These are phyloP conservation scores for Spodoptera litura DNA, from an alignment of 1,140 invertebrate species.

Conservation along the genomic window DNA sequence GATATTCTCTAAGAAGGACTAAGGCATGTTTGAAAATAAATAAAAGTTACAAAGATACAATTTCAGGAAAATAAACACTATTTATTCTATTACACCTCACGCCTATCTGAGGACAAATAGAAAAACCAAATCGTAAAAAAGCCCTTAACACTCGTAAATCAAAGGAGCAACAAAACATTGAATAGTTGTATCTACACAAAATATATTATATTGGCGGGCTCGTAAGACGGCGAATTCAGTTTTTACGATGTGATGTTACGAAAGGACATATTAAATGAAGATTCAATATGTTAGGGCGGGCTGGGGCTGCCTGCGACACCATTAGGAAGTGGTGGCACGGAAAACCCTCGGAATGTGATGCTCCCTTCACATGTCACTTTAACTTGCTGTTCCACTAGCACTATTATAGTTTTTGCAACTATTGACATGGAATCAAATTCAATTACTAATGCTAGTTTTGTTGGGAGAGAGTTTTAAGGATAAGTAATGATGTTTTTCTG, in stretches of 20 bases:
- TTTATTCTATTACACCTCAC: too few relatives aligned
- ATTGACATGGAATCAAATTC: too few relatives aligned
- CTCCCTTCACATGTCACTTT: slow-evolving; percentile 49
- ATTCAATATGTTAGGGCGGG: slow-evolving; percentile 71
- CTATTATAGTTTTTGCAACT: not conserved
- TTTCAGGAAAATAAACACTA: too few relatives aligned
- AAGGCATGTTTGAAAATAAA: too few relatives aligned
- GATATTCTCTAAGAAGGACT: too few relatives aligned
- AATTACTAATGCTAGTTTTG: not conserved
- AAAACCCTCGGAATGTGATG: slow-evolving; percentile 75
- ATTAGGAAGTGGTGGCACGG: slow-evolving; percentile 77
- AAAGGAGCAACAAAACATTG: slow-evolving; percentile 6
- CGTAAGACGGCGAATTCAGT: slow-evolving; percentile 56
- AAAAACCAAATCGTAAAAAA: slow-evolving; percentile 2
- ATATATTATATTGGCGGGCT: slow-evolving; percentile 37
- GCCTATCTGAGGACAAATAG: too few relatives aligned
- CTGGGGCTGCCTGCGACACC: slow-evolving; percentile 62
- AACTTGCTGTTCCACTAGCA: slow-evolving; percentile 45
- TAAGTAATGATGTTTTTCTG: not conserved
- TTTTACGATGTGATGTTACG: slow-evolving; percentile 59
- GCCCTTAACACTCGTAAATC: slow-evolving; percentile 14
- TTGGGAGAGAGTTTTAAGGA: not conserved
- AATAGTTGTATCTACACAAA: slow-evolving; percentile 30
- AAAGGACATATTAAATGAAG: slow-evolving; percentile 69
- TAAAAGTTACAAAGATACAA: too few relatives aligned